Evolutionary conservation across 2,113 vertebrate genomes (phyloP).

Genomic region (Puffinus mauretanicus): DNA sequence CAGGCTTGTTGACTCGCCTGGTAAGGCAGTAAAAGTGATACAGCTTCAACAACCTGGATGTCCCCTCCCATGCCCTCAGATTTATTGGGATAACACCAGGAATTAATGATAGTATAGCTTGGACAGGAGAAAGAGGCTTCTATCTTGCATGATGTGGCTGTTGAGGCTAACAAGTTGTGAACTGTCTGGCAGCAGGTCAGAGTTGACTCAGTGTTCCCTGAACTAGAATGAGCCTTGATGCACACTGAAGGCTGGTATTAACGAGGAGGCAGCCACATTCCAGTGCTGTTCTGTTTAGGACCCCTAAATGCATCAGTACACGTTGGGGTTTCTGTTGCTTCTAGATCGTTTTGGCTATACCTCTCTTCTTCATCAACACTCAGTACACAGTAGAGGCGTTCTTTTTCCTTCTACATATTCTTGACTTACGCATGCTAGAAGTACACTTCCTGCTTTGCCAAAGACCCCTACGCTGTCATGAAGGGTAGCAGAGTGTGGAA

Average conservation of each 20-base stretch:
- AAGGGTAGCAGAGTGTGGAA: background rate
- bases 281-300: background rate
- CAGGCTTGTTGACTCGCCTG: background rate
- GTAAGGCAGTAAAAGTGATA: background rate
- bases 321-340: background rate
- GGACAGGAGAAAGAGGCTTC: background rate
- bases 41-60: background rate
- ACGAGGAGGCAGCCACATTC: background rate
- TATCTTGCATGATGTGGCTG: background rate
- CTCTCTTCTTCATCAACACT: background rate
- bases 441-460: background rate
- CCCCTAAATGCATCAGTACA: background rate
- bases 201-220: background rate
- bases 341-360: background rate
- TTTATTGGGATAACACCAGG: background rate
- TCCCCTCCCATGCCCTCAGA: background rate
- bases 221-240: background rate
- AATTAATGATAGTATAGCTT: background rate
- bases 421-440: background rate
- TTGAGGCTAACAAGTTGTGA: background rate
- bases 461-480: background rate
- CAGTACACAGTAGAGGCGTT: background rate
- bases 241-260: background rate
- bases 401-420: background rate
- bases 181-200: background rate